phyloP scores from a whole-genome alignment of 2,113 vertebrate genomes.

The Scomber colias region DNA sequence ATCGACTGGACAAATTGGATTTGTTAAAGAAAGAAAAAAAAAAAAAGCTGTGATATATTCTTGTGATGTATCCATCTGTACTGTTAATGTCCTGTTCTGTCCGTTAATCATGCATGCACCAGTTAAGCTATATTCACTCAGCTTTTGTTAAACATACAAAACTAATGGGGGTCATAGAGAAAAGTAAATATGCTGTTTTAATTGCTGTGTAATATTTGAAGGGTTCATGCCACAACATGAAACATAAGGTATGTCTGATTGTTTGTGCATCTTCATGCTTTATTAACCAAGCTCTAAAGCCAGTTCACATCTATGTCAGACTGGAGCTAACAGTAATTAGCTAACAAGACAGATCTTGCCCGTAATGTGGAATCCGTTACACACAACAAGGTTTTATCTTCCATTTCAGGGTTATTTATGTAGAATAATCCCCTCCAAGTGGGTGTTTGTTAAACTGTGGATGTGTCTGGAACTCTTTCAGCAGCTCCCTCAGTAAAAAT shows the following conservation, averaged over 20 bases:
- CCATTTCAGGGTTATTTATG: constrained; percentile 42
- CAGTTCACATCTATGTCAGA: constrained; percentile 22
- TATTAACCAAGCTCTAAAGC: constrained; percentile 6
- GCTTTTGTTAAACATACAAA: not conserved
- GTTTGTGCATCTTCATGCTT: constrained; percentile 15
- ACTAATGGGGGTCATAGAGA: not conserved
- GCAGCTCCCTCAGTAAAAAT: constrained; percentile 18
- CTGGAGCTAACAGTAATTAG: constrained; percentile 28
- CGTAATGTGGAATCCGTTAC: constrained; percentile 29
- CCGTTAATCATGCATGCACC: not conserved
- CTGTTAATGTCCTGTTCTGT: not conserved
- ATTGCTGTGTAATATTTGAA: not conserved
- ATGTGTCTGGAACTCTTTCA: constrained; percentile 38
- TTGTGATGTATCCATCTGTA: no score
- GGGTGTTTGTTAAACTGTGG: constrained; percentile 18
- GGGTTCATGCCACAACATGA: not conserved
- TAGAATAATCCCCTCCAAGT: constrained; percentile 28
- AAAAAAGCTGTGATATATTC: constrained; percentile 4
- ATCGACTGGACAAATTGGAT: not conserved
- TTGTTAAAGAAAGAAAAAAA: not conserved
- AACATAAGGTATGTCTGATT: not conserved
- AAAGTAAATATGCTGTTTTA: not conserved
- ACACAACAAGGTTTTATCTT: constrained; percentile 18
- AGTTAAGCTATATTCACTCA: not conserved
- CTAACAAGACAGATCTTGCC: constrained; percentile 22